phyloP scores from a whole-genome alignment of 2,113 vertebrate species.

The Cyprinodon tularosa region DNA sequence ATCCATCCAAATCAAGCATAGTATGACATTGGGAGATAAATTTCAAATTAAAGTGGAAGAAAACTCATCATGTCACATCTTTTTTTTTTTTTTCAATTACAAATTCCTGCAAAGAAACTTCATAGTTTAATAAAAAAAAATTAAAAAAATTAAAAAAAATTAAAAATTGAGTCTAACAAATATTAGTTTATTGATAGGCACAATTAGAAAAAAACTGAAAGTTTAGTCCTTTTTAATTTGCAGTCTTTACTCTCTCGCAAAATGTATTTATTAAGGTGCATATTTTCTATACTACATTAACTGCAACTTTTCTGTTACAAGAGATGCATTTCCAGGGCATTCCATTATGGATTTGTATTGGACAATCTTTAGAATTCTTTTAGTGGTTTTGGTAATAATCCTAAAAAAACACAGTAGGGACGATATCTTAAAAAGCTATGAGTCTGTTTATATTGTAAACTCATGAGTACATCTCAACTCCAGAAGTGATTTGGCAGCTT shows the following conservation, averaged over 20 bases:
- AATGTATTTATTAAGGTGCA: not conserved
- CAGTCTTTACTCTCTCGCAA: not conserved
- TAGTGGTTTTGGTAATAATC: constrained; percentile 7
- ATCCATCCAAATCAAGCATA: no score
- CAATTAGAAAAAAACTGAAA: not conserved
- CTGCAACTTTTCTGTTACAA: not conserved
- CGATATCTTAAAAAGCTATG: constrained; percentile 12
- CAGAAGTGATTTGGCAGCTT: constrained; percentile 34
- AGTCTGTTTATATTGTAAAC: constrained; percentile 24
- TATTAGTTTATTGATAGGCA: not conserved
- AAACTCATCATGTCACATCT: no score
- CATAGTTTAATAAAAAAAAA: no score
- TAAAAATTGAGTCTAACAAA: no score
- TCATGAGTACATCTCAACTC: not conserved
- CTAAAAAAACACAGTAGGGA: constrained; percentile 22
- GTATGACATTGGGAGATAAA: no score
- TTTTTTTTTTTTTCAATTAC: no score
- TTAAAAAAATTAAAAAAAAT: no score
- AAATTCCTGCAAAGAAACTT: no score
- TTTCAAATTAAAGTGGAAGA: no score
- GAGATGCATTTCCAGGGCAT: not conserved
- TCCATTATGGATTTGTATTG: not conserved
- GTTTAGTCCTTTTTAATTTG: not conserved
- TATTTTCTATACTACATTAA: not conserved
- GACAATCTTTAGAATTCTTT: constrained; percentile 11